Evolutionary conservation across 2,113 vertebrate genomes (phyloP).

Genomic region (Ceyx melanurus): DNA sequence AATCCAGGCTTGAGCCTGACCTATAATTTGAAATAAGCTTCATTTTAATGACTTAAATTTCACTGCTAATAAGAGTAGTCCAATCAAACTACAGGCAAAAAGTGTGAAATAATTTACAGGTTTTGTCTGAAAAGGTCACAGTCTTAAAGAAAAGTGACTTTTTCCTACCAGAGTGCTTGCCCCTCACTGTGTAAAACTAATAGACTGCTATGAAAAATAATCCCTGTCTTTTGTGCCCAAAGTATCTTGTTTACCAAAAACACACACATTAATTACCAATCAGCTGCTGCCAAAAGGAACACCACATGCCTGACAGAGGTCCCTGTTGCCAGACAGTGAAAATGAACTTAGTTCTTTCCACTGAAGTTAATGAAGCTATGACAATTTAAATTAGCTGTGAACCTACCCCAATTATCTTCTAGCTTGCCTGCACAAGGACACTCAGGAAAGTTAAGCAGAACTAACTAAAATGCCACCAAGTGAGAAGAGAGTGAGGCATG

Average conservation of each 20-base stretch:
- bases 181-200: neutral
- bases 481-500: neutral
- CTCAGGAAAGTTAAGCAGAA: neutral
- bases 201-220: constrained; percentile 5
- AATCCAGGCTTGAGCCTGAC: constrained; percentile 28
- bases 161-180: neutral
- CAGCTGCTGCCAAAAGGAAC: neutral
- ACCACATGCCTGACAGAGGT: neutral
- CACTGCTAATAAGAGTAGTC: constrained; percentile 35
- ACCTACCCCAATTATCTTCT: constrained; percentile 21
- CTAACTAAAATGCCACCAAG: neutral
- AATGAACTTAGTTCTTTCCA: neutral
- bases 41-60: constrained; percentile 55
- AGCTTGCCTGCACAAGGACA: neutral
- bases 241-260: neutral
- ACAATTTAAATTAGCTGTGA: constrained; percentile 44
- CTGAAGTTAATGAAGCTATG: constrained; percentile 45
- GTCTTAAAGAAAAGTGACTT: constrained; percentile 40
- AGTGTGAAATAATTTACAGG: constrained; percentile 39
- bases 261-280: neutral
- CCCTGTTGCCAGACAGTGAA: neutral
- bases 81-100: constrained; percentile 29
- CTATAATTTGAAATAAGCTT: constrained; percentile 37
- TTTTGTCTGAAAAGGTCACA: constrained; percentile 56
- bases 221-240: neutral